phyloP scores from a whole-genome alignment of 2,888 invertebrate genomes.

The Agonopterix alstromeriana region DNA sequence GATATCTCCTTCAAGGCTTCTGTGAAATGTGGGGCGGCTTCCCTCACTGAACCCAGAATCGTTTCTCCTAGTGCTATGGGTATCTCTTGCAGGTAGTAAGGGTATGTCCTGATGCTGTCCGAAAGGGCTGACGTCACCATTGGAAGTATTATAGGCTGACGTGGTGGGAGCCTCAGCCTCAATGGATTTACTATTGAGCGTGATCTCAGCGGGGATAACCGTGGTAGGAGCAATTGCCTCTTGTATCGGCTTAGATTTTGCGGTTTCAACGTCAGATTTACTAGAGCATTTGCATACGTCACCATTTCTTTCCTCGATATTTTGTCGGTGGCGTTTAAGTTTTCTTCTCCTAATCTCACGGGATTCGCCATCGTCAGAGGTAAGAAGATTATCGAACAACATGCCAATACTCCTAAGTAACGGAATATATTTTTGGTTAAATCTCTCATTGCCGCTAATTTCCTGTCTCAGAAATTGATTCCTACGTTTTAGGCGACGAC shows the following conservation, averaged over 20 bases:
- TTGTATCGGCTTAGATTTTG: constrained; percentile 35
- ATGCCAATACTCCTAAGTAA: constrained; percentile 57
- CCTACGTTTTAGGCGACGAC: constrained; percentile 31
- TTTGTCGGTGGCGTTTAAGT: constrained; percentile 28
- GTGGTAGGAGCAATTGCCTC: constrained; percentile 54
- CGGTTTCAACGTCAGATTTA: constrained; percentile 17
- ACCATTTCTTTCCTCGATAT: constrained; percentile 19
- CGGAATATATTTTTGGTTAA: constrained; percentile 52
- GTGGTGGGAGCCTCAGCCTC: constrained; percentile 44
- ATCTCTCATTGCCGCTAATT: constrained; percentile 38
- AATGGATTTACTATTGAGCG: constrained; percentile 35
- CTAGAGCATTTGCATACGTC: constrained; percentile 29
- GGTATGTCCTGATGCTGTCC: constrained; percentile 64
- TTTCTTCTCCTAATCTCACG: constrained; percentile 27
- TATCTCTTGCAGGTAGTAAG: constrained; percentile 69
- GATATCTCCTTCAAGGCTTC: constrained; percentile 64
- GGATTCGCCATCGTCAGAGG: constrained; percentile 39
- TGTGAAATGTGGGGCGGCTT: constrained; percentile 64
- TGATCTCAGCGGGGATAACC: constrained; percentile 40
- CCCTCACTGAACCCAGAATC: constrained; percentile 62
- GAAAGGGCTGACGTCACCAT: constrained; percentile 60
- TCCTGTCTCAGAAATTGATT: constrained; percentile 46
- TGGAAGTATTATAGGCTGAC: constrained; percentile 54
- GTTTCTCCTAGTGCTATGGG: constrained; percentile 65
- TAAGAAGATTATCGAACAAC: constrained; percentile 60